Base-by-base conservation (phyloP, 2,113 vertebrate genomes). In the Plotosus lineatus region DNA sequence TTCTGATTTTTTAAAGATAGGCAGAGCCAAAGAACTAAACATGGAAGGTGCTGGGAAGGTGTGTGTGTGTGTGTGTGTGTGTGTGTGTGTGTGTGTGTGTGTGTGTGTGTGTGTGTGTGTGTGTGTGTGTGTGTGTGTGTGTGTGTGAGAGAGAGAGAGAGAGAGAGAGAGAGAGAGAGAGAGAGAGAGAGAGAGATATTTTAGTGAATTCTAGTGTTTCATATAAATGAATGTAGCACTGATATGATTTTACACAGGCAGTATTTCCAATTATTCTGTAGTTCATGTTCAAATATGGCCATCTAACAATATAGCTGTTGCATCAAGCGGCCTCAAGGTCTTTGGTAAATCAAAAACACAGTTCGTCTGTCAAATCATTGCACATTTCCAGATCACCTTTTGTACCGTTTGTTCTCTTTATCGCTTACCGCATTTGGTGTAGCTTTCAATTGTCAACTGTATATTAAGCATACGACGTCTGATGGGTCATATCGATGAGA, bases 281-380 rank as follows among this genome's bases (percentile, higher is more conserved):
- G 55, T 26, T 61, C 8, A 31, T 33, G 14, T 61, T 33, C 14
- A 33, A 61, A 61, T 7, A 2, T 33, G 14, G 28, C 17, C 6
- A 12, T 61, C 28, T 33, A 61, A 31, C 6, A 6, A 2, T 7
- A 33, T 31, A 4, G 17, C 28, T 17, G 14, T 31, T 60, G 58
- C 2, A 33, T 33, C 28, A 17, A 61, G 28, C 58, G 31, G 28
- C 14, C 7, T 90, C 90, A 92, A 90, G 92, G 91, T 90, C 90
- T 89, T 31, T 31, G 58, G 51, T 58, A 79, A 72, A 5, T 1
- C 6, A 28, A 26, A 8, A 26, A 51, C 14, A 51, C 3, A 50
- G 15, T 31, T 46, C 21, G 28, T 12, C 6, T 19, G 19, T 10
- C 26, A 31, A 33, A 28, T 10, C n/a, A 19, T 48, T 12, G n/a